Evolutionary conservation across 2,888 invertebrate species (phyloP), one percentile per base, ranked within the genome.

Genomic region (Diadegma fenestrale): DNA sequence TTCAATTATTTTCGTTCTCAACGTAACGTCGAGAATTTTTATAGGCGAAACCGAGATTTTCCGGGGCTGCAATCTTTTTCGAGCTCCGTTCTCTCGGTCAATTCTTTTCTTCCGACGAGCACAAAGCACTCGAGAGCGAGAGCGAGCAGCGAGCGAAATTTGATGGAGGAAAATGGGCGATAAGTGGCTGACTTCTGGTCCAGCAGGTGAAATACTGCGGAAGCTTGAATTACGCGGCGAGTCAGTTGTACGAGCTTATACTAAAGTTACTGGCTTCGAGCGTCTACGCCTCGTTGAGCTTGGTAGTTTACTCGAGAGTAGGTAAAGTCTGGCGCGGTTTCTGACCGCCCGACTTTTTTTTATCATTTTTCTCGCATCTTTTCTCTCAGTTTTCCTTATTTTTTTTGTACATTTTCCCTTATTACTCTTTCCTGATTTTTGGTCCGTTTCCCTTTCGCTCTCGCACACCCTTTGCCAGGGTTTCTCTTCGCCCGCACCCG

Each of bases 281-380:
- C 41, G 69, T 33, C 45, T 51, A 22, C 48, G 37, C 37, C 33
- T 61, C 71, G 22, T 30, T 26, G n/a, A 7, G 12, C 26, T 8
- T 19, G 41, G 77, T 54, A 69, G 45, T 66, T 80, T 64, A 22
- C 66, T 43, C 66, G 76, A 58, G 75, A 82, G 80, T 79, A 73
- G 82, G 80, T 80, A 82, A 85, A 85, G 85, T 85, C 85, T 85
- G 79, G 79, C 48, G 72, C 58, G 85, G 79, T 71, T 85, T 85
- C 80, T 75, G 71, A 85, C 80, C 82, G 69, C 75, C 71, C 77
- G 58, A 33, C 51, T 82, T 79, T 79, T 22, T 43, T 48, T n/a
- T 30, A 26, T 48, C 69, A 61, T 73, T 73, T 54, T 26, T 43
- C 30, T 41, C 12, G 51, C 37, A 48, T 14, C 51, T 37, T 72